Base-by-base conservation (phyloP, 2,888 invertebrate genomes). In the Rotaria macrura region DNA sequence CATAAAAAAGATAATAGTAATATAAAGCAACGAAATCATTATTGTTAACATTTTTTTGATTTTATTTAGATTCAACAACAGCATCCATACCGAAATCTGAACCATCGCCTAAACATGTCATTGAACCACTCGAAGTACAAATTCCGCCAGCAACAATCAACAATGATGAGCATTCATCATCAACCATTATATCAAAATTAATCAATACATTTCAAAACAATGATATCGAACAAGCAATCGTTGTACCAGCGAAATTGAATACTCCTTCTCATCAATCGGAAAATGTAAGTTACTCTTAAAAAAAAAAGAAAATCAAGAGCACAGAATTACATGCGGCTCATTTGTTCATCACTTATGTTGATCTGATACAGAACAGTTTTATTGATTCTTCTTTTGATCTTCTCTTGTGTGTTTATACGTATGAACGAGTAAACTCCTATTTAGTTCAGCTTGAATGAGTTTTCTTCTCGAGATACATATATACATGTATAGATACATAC, bases 91-190 rank as follows among this genome's bases (percentile, higher is more conserved):
- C 14, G 14, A n/a, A 29, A 29, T 29, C n/a, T 29, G 29, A 65
- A 49, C 17, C 49, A 49, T 49, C 49, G 17, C 49, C 49, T 4
- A 49, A 49, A 65, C n/a, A 10, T 29, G 0, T 29, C 14, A 29
- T 79, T 43, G 34, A 79, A 79, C 79, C 79, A 79, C 43, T 79
- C n/a, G 79, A 79, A 79, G 43, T 79, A 40, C 79, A 43, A 79
- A 79, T 79, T 43, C 43, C 79, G 25, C 23, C 23, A 23, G 23
- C 52, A 52, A 52, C 6, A 52, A 43, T 17, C 43, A 79, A 79
- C 34, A n/a, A n/a, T n/a, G 43, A 79, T 20, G 40, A 25, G 25
- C n/a, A 79, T 79, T 23, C 7, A 4, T 40, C 10, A 20, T 43
- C 40, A 43, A 20, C 74, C 40, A 43, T 10, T 43, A 43, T 79